phyloP scores from a whole-genome alignment of 2,113 vertebrate species.

The Podiceps cristatus region DNA sequence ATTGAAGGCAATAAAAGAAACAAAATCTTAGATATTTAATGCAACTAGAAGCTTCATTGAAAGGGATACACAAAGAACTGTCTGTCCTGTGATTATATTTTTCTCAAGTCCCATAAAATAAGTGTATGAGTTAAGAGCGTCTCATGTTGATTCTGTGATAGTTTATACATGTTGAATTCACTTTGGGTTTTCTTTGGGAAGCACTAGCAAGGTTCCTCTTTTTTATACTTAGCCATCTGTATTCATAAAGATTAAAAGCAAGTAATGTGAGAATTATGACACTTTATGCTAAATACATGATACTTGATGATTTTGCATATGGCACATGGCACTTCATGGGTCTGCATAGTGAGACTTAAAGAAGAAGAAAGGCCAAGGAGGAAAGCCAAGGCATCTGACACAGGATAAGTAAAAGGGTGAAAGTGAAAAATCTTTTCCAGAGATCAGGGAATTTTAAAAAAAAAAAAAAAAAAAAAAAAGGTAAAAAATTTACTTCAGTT shows the following conservation, averaged over 20 bases:
- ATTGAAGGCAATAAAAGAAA: neutral
- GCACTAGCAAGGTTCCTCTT: conserved; percentile 17
- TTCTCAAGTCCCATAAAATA: neutral
- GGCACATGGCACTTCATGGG: neutral
- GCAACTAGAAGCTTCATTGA: neutral
- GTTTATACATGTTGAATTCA: neutral
- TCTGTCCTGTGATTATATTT: neutral
- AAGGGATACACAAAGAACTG: neutral
- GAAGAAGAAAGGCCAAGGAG: neutral
- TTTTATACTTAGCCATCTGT: conserved; percentile 48
- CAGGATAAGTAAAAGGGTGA: neutral
- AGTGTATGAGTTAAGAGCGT: neutral
- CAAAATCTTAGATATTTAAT: neutral
- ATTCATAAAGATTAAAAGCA: conserved; percentile 31
- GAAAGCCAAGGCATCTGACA: neutral
- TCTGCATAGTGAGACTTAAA: neutral
- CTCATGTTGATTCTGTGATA: neutral
- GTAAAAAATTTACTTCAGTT: neutral
- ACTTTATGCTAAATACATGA: conserved; percentile 46
- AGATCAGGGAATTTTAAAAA: neutral
- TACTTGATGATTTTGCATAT: conserved; percentile 30
- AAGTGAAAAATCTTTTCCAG: neutral
- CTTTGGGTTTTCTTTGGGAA: conserved; percentile 21
- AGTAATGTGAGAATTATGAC: conserved; percentile 48
- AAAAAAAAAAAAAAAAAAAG: neutral